Base-by-base conservation (phyloP, 2,888 invertebrate genomes). In the Ophraella communa region DNA sequence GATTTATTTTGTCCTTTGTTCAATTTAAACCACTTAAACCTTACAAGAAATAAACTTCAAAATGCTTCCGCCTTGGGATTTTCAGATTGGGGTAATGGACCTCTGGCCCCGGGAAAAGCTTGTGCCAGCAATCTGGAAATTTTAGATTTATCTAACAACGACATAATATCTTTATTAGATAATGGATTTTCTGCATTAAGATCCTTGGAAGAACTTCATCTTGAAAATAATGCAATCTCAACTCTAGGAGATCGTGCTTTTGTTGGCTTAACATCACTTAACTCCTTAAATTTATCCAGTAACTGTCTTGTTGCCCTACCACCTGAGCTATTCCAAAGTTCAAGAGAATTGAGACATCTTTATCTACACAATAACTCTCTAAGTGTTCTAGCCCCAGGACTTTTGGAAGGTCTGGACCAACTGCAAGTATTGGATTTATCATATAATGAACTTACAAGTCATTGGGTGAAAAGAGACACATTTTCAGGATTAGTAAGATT, bases 361-460 rank as follows among this genome's bases (percentile, higher is more conserved):
- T 88, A 91, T 76, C 84, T 93, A 57, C 88, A 90, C 76, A 93
- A 93, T 78, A 94, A 94, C 79, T 89, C 91, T 7, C 79, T 94
- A 42, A 87, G 89, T 70, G 90, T 90, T 3, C 84, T 93, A 54
- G 91, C 91, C 10, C 91, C 92, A 10, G 91, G 91, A 44, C 82
- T 93, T 33, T 83, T 94, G 62, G 89, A 90, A 80, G 89, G 89
- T 64, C 83, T 93, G 67, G 89, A 89, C 76, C 89, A 91, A 77
- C 81, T 93, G 64, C 88, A 90, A 80, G 87, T 89, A 73, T 83
- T 93, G 70, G 92, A 93, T 80, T 83, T 93, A 75, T 90, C 91
- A 49, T 84, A 85, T 64, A 93, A 93, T 80, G 89, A 91, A 76
- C 82, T 93, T 72, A 89, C 89, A n/a, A 91, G 89, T 76, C 88